These are phyloP conservation scores for Hippocampus comes DNA, from an alignment of 2,113 vertebrate species.

Conservation along the genomic window DNA sequence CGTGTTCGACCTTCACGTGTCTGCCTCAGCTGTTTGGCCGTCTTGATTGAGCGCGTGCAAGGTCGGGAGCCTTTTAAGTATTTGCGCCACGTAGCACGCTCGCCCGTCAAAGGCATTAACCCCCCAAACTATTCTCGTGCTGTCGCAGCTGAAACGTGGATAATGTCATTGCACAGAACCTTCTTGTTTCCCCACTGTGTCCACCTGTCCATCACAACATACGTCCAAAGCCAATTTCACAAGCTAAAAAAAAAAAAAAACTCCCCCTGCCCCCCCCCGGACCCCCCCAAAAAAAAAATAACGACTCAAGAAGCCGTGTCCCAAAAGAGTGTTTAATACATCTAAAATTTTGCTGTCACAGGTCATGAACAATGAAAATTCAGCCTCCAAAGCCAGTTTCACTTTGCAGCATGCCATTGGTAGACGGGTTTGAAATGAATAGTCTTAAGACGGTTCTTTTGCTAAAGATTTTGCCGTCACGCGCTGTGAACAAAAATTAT, in stretches of 20 bases:
- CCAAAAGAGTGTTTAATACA: neutral
- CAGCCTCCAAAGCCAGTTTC: neutral
- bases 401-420: neutral
- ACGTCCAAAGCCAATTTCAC: neutral
- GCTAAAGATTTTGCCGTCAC: no score
- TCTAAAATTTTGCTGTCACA: neutral
- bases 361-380: neutral
- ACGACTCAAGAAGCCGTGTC: neutral
- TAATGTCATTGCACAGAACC: slow-evolving; percentile 1
- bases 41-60: slow-evolving; percentile 8
- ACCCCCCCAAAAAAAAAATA: no score
- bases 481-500: no score
- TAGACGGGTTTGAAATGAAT: neutral
- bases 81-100: slow-evolving; percentile 1
- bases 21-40: slow-evolving; percentile 3
- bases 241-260: neutral
- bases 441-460: no score
- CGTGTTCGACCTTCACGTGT: slow-evolving; percentile 6
- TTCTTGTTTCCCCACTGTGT: neutral
- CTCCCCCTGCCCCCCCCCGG: no score
- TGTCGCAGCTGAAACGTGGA: slow-evolving; percentile 4
- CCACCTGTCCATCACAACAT: neutral
- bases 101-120: slow-evolving; percentile 8
- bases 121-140: neutral
- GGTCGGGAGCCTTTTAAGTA: slow-evolving; percentile 7